phyloP scores from a whole-genome alignment of 2,797 vertebrate species.

The Cynodonichthys magdalenae region DNA sequence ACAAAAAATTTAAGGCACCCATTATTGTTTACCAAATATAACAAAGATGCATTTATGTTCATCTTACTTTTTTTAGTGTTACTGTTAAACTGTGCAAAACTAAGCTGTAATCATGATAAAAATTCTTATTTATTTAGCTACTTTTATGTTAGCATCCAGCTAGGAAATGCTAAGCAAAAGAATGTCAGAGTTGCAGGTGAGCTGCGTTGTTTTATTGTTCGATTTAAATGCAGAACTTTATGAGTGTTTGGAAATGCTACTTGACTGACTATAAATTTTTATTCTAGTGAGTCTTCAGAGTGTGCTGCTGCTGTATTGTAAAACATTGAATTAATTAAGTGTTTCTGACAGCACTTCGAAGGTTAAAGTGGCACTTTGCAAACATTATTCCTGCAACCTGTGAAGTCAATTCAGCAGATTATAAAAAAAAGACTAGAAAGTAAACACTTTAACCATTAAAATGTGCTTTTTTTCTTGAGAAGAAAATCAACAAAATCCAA shows the following conservation, averaged over 20 bases:
- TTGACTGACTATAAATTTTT: slow-evolving; percentile 21
- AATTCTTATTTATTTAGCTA: not conserved
- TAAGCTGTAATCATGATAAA: not conserved
- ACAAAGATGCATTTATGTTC: too few species aligned
- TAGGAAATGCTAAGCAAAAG: not conserved
- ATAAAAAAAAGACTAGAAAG: not conserved
- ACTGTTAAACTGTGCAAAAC: not conserved
- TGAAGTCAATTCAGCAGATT: slow-evolving; percentile 20
- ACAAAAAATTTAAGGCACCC: too few species aligned
- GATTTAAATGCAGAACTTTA: slow-evolving; percentile 5
- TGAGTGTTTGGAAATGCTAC: slow-evolving; percentile 31
- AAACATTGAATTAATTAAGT: slow-evolving; percentile 50
- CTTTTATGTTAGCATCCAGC: slow-evolving; percentile 4
- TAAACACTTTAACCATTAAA: slow-evolving; percentile 1
- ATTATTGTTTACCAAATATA: too few species aligned
- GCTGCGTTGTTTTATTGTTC: slow-evolving; percentile 1
- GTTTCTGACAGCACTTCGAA: slow-evolving; percentile 40
- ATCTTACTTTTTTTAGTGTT: not conserved
- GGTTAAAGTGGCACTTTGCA: slow-evolving; percentile 60
- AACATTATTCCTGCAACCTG: slow-evolving; percentile 34
- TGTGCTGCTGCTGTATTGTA: slow-evolving; percentile 11
- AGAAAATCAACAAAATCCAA: slow-evolving; percentile 5
- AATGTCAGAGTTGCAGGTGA: not conserved
- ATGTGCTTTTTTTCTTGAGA: not conserved
- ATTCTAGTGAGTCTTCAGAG: slow-evolving; percentile 14